phyloP scores from a whole-genome alignment of 2,888 invertebrate genomes.

The Nemotelus nigrinus region DNA sequence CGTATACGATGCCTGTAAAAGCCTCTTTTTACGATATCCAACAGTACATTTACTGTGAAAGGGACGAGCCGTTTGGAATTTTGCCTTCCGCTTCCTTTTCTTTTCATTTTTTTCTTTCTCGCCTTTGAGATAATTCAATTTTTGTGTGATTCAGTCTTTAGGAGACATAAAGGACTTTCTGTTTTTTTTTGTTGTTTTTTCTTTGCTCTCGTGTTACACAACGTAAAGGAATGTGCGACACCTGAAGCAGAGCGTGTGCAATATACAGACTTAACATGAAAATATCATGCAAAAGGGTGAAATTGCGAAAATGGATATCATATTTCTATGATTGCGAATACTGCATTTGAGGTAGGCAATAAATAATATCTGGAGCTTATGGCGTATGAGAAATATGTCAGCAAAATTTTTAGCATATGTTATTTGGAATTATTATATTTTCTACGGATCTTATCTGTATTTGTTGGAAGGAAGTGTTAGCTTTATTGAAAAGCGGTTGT shows the following conservation, averaged over 20 bases:
- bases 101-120: neutral
- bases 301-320: slow-evolving; percentile 4
- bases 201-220: slow-evolving; percentile 1
- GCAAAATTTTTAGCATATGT: slow-evolving; percentile 5
- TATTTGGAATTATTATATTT: neutral
- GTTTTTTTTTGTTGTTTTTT: neutral
- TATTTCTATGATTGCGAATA: neutral
- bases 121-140: slow-evolving; percentile 16
- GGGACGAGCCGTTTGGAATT: neutral
- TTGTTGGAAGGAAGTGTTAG: too few species aligned
- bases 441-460: too few species aligned
- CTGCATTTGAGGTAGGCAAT: slow-evolving; percentile 19
- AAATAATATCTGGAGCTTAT: slow-evolving; percentile 2
- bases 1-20: slow-evolving; percentile 2
- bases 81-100: neutral
- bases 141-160: slow-evolving; percentile 22
- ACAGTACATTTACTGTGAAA: slow-evolving; percentile 1
- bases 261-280: slow-evolving; percentile 13
- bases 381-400: slow-evolving; percentile 2
- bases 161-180: slow-evolving; percentile 10
- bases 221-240: neutral
- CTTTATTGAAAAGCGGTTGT: too few species aligned
- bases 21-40: slow-evolving; percentile 3
- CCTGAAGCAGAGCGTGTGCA: slow-evolving; percentile 7
- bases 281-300: slow-evolving; percentile 20